These are phyloP conservation scores for Hippopotamyrus pictus DNA, from an alignment of 2,797 vertebrate genomes.

Conservation along the genomic window DNA sequence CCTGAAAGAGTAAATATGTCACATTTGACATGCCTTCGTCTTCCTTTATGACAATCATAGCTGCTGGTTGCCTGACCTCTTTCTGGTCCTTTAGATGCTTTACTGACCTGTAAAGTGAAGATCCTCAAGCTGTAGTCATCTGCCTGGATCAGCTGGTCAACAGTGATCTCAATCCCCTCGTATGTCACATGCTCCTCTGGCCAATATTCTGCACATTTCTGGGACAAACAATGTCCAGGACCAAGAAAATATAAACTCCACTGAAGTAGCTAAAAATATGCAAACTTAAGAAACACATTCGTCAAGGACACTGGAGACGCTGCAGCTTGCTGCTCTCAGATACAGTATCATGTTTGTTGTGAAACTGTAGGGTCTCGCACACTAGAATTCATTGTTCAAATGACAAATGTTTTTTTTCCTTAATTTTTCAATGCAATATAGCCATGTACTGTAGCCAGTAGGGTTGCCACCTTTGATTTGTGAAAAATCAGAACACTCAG, in stretches of 20 bases:
- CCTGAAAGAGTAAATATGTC: background rate
- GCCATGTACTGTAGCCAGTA: background rate
- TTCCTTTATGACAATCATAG: background rate
- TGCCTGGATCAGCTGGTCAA: conserved; percentile 80
- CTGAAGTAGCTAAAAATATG: background rate
- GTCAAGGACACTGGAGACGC: background rate
- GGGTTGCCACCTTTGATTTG: background rate
- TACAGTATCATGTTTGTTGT: background rate
- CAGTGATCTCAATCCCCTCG: conserved; percentile 81
- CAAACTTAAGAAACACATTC: background rate
- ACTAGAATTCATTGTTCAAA: background rate
- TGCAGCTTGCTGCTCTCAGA: background rate
- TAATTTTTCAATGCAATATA: background rate
- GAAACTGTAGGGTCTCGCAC: background rate
- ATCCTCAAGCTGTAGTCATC: conserved; percentile 93
- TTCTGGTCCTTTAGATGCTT: background rate
- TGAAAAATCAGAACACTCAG: background rate
- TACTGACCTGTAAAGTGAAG: conserved; percentile 85
- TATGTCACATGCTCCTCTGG: conserved; percentile 84
- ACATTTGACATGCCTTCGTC: background rate
- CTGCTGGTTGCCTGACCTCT: background rate
- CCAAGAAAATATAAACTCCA: background rate
- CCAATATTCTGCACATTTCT: conserved; percentile 99
- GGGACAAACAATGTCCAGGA: conserved; percentile 36
- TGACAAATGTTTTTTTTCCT: background rate